A percentile compares a stretch with the other conserved stretches of the same genome.
phyloP scores from a whole-genome alignment of 2,888 invertebrate genomes.

The Oscheius sp. region DNA sequence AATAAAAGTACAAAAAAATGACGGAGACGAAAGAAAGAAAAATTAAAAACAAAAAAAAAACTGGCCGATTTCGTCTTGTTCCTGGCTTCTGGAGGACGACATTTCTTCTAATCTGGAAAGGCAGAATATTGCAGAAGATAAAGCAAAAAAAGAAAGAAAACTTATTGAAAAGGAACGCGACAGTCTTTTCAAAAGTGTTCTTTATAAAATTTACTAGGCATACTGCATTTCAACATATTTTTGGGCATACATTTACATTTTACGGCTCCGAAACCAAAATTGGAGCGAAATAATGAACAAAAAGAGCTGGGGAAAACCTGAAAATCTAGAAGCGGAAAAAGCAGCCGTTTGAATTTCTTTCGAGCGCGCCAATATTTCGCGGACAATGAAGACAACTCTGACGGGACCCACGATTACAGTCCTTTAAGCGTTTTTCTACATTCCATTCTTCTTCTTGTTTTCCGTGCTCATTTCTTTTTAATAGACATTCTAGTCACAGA shows the following conservation, averaged over 20 bases:
- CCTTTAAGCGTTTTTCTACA: neutral
- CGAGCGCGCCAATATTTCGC: constrained; percentile 30
- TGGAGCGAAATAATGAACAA: no score
- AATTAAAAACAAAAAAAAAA: neutral
- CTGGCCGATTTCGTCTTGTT: neutral
- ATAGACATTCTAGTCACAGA: no score
- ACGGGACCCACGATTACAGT: neutral
- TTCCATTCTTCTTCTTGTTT: no score
- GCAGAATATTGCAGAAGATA: neutral
- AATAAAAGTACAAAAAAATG: no score
- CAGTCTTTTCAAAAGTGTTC: no score
- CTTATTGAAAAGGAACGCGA: no score
- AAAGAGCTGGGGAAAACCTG: no score
- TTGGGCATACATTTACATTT: no score
- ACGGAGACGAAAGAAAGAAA: neutral
- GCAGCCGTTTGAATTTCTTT: constrained; percentile 1
- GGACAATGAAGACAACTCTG: neutral
- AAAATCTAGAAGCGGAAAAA: neutral
- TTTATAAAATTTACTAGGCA: no score
- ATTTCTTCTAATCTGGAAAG: neutral
- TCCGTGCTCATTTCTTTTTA: no score
- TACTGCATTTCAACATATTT: no score
- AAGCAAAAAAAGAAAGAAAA: neutral
- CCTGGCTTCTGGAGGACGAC: constrained; percentile 1
- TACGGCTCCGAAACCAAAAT: no score